Evolutionary conservation across 2,888 invertebrate genomes (phyloP).

Genomic region (Ichneumon xanthorius): DNA sequence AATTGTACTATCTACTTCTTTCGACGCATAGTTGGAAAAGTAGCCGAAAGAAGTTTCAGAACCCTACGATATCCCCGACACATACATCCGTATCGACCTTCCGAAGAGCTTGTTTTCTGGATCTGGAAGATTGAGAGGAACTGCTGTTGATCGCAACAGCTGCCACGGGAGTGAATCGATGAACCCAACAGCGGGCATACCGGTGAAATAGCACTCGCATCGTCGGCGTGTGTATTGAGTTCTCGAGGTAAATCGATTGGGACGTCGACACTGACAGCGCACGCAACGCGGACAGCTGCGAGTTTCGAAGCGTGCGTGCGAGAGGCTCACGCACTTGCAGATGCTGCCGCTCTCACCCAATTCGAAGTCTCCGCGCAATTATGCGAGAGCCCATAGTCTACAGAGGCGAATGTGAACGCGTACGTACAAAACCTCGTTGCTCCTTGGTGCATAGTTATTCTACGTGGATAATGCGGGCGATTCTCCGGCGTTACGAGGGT

Average conservation of each 20-base stretch:
- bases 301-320: slow-evolving; percentile 36
- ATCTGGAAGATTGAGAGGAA: slow-evolving; percentile 54
- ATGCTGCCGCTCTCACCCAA: slow-evolving; percentile 14
- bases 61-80: background rate
- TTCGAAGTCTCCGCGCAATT: slow-evolving; percentile 14
- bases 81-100: background rate
- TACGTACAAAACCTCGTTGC: background rate
- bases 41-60: background rate
- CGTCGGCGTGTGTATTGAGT: slow-evolving; percentile 59
- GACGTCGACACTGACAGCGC: slow-evolving; percentile 63
- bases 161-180: slow-evolving; percentile 59
- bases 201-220: slow-evolving; percentile 49
- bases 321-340: slow-evolving; percentile 28
- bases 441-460: background rate
- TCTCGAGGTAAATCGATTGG: slow-evolving; percentile 68
- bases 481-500: slow-evolving; percentile 13
- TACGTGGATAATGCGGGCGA: slow-evolving; percentile 41
- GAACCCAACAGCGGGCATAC: slow-evolving; percentile 17
- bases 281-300: slow-evolving; percentile 67
- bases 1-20: background rate
- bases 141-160: slow-evolving; percentile 56
- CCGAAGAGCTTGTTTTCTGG: slow-evolving; percentile 31
- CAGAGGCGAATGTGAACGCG: background rate
- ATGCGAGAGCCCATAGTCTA: slow-evolving; percentile 16
- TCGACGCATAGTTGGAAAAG: background rate